A percentile compares a stretch with the other conserved stretches of the same genome.
Evolutionary conservation across 2,888 invertebrate genomes (phyloP).

Genomic region (Andrena chrysosceles): DNA sequence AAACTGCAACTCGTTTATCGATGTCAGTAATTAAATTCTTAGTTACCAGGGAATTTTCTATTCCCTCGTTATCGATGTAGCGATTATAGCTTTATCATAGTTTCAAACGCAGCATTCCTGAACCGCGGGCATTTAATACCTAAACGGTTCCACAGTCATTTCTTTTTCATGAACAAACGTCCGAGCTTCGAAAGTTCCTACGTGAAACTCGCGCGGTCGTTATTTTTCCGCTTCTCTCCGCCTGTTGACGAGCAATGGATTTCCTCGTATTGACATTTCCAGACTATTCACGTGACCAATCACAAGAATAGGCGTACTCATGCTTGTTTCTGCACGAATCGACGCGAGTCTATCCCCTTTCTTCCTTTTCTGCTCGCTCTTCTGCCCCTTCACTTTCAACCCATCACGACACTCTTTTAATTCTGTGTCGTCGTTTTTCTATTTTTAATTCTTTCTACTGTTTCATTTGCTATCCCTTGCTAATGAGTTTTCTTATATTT

Average conservation of each 20-base stretch:
- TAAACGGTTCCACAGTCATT: background rate
- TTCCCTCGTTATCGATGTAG: background rate
- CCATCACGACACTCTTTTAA: background rate
- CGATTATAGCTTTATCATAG: background rate
- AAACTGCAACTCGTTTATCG: constrained; percentile 1
- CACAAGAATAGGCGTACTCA: constrained; percentile 36
- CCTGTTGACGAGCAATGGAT: constrained; percentile 63
- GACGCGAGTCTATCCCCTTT: constrained; percentile 39
- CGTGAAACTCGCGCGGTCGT: constrained; percentile 28
- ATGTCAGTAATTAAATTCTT: constrained; percentile 9
- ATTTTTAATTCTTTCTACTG: background rate
- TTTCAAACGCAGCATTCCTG: background rate
- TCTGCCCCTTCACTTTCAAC: background rate
- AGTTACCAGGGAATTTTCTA: constrained; percentile 1
- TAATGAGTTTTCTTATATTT: constrained; percentile 2
- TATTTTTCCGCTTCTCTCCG: constrained; percentile 45
- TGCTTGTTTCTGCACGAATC: constrained; percentile 34
- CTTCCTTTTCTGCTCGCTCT: background rate
- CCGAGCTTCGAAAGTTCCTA: constrained; percentile 32
- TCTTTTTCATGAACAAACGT: constrained; percentile 12
- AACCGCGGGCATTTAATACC: constrained; percentile 7
- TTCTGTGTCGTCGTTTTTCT: background rate
- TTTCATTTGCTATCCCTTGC: background rate
- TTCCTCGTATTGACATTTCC: constrained; percentile 68
- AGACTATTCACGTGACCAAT: constrained; percentile 41